phyloP scores from a whole-genome alignment of 2,797 vertebrate genomes.

The Hafferia zeledoni region DNA sequence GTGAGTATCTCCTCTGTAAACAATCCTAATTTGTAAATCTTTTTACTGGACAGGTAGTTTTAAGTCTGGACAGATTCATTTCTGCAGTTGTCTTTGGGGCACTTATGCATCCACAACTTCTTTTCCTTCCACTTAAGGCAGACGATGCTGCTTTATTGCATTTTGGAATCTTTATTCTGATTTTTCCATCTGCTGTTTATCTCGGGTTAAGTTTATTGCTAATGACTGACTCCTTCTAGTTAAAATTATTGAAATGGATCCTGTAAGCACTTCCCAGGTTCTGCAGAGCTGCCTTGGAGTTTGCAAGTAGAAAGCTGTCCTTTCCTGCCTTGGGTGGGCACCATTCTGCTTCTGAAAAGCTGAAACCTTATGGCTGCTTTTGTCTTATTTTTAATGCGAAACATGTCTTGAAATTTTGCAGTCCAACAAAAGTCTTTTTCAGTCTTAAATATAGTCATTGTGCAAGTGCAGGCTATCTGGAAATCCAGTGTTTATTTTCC shows the following conservation, averaged over 20 bases:
- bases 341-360: not conserved
- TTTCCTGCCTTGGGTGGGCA: not conserved
- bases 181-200: not conserved
- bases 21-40: not conserved
- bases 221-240: not conserved
- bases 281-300: not conserved
- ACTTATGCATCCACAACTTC: not conserved
- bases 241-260: not conserved
- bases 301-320: not conserved
- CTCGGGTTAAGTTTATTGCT: not conserved
- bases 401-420: constrained; percentile 1
- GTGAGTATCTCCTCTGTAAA: not conserved
- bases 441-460: constrained; percentile 24
- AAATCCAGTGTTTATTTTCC: constrained; percentile 39
- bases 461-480: not conserved
- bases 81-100: not conserved
- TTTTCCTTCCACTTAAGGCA: not conserved
- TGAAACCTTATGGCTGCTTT: not conserved
- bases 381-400: constrained; percentile 34
- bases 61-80: not conserved
- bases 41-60: not conserved
- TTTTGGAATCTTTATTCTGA: not conserved
- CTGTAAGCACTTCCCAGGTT: not conserved
- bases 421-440: not conserved
- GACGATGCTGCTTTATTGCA: not conserved